phyloP scores from a whole-genome alignment of 64 coral and sea anemone species.

The Astreopora myriophthalma region DNA sequence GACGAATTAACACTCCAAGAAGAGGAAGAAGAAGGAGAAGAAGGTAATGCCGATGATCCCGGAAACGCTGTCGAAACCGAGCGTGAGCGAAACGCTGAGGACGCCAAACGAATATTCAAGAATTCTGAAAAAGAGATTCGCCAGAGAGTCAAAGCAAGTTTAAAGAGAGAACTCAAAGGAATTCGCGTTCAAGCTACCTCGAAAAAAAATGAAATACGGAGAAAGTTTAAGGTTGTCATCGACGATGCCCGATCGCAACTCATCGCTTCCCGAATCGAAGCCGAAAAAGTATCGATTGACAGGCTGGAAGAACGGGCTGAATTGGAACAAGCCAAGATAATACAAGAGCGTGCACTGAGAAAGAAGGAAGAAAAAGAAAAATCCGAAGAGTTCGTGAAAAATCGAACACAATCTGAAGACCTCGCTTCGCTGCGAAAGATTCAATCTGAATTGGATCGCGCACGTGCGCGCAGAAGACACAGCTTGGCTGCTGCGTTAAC shows the following conservation, averaged over 20 bases:
- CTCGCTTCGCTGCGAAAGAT: slow-evolving; percentile 76
- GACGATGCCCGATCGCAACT: slow-evolving; percentile 69
- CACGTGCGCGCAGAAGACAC: slow-evolving; percentile 55
- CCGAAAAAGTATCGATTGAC: slow-evolving; percentile 82
- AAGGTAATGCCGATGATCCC: background rate
- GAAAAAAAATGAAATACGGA: slow-evolving; percentile 66
- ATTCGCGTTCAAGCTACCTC: slow-evolving; percentile 34
- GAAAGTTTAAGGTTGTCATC: slow-evolving; percentile 69
- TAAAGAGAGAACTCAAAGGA: slow-evolving; percentile 40
- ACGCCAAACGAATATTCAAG: slow-evolving; percentile 6
- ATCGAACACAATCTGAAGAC: slow-evolving; percentile 30
- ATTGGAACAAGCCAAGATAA: slow-evolving; percentile 62
- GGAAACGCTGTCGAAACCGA: background rate
- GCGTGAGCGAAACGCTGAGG: background rate
- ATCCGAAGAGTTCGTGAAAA: slow-evolving; percentile 14
- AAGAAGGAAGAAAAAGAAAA: slow-evolving; percentile 42
- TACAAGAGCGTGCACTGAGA: slow-evolving; percentile 50
- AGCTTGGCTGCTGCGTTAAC: slow-evolving; percentile 59
- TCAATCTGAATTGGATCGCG: slow-evolving; percentile 75
- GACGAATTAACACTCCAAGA: slow-evolving; percentile 36
- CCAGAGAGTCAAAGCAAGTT: slow-evolving; percentile 28
- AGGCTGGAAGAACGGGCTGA: slow-evolving; percentile 60
- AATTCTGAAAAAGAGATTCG: slow-evolving; percentile 65
- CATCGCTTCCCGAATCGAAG: slow-evolving; percentile 73
- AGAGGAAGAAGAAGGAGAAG: slow-evolving; percentile 16